Conservation (phyloP, 2,113 vertebrate genomes). For the Hyperoodon ampullatus region DNA sequence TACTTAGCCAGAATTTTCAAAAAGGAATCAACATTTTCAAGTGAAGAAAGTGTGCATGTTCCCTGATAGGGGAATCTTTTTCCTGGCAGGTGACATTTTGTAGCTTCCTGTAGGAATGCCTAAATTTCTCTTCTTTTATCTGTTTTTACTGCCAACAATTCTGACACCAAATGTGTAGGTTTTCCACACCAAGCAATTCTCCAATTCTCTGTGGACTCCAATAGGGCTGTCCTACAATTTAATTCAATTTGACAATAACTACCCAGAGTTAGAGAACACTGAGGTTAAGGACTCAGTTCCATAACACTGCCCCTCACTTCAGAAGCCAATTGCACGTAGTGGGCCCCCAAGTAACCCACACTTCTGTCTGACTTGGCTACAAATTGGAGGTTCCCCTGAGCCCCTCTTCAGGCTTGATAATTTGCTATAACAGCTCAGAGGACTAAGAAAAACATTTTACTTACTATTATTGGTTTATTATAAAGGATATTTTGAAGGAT, state of each 20-base stretch:
- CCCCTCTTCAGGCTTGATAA: background rate
- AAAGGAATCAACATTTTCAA: background rate
- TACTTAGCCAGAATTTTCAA: background rate
- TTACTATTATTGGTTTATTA: background rate
- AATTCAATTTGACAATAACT: background rate
- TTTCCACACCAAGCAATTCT: background rate
- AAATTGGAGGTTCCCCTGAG: background rate
- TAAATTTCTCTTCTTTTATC: background rate
- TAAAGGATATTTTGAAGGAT: background rate
- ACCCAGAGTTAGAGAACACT: background rate
- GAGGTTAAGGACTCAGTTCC: background rate
- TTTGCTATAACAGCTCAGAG: background rate
- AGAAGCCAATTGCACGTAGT: background rate
- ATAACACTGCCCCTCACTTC: background rate
- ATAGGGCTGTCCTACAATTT: background rate
- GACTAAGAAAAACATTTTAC: background rate
- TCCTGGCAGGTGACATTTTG: background rate
- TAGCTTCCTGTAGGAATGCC: background rate
- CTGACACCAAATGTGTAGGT: background rate
- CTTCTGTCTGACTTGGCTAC: background rate
- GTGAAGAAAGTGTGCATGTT: background rate
- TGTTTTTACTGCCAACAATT: background rate
- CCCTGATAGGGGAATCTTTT: background rate
- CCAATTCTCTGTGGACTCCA: background rate
- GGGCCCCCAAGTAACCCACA: background rate